A percentile compares a stretch with the other conserved stretches of the same genome.
Conservation (phyloP, 2,888 invertebrate genomes). For the Hydrotaea cyrtoneurina region DNA sequence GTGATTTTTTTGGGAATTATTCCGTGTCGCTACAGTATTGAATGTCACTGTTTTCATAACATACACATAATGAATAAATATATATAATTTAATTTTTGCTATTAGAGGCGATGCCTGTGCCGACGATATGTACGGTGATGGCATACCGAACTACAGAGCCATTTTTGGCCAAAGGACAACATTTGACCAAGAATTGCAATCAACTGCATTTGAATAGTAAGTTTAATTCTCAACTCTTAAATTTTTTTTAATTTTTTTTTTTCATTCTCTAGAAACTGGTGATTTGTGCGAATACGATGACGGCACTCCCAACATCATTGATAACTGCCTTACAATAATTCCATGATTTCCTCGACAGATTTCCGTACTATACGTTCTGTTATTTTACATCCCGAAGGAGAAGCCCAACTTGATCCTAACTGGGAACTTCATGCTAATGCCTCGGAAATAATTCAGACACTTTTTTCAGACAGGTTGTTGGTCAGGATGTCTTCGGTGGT, state of each 20-base stretch:
- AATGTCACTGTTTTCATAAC: no score
- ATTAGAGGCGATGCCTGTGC: conserved; percentile 89
- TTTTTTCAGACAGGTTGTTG: conserved; percentile 95
- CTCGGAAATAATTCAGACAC: conserved; percentile 93
- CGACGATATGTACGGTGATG: conserved; percentile 93
- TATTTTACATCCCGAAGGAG: conserved; percentile 94
- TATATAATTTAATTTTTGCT: conserved; percentile 20
- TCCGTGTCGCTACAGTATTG: no score
- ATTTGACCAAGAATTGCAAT: conserved; percentile 88
- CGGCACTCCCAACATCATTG: conserved; percentile 87
- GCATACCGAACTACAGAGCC: conserved; percentile 87
- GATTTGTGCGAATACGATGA: conserved; percentile 93
- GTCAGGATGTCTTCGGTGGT: conserved; percentile 92
- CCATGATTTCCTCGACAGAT: conserved; percentile 93
- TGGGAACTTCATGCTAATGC: conserved; percentile 97
- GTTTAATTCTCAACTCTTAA: background rate
- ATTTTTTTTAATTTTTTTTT: background rate
- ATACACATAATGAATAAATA: no score
- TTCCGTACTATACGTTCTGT: conserved; percentile 95
- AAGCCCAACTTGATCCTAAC: conserved; percentile 95
- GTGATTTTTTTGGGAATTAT: no score
- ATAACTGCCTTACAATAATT: conserved; percentile 98
- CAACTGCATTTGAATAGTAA: conserved; percentile 86
- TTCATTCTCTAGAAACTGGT: conserved; percentile 85
- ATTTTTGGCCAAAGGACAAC: no score